These are phyloP conservation scores for Dicaeum eximium DNA, from an alignment of 2,113 vertebrate species.

Conservation along the genomic window DNA sequence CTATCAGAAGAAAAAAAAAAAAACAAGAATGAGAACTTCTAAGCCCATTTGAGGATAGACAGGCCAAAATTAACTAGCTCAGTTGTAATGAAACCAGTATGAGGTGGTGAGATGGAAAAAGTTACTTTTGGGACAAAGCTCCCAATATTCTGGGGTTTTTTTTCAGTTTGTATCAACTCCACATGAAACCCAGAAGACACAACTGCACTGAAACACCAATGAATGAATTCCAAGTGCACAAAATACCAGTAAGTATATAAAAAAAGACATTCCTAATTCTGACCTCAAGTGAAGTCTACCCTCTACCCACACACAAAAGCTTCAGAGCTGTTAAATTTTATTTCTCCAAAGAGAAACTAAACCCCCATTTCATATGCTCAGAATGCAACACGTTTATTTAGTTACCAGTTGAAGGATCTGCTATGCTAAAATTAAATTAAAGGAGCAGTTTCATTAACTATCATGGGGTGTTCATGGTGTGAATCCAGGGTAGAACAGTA, in stretches of 20 bases:
- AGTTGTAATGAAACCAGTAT: not conserved
- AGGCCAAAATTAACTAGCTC: not conserved
- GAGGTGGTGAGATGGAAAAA: not conserved
- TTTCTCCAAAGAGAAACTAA: not conserved
- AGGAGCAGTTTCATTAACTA: not conserved
- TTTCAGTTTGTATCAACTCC: not conserved
- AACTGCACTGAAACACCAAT: not conserved
- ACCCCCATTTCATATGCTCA: not conserved
- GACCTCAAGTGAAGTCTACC: slow-evolving; percentile 27
- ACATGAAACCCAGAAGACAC: not conserved
- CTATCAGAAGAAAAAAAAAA: not conserved
- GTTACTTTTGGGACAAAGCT: not conserved
- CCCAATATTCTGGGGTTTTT: not conserved
- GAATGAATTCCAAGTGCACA: not conserved
- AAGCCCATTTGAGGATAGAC: not conserved
- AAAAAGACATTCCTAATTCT: slow-evolving; percentile 41
- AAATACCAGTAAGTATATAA: not conserved
- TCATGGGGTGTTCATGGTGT: not conserved
- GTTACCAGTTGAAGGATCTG: not conserved
- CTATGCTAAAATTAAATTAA: not conserved
- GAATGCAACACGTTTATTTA: not conserved
- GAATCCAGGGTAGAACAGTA: not conserved
- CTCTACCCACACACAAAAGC: not conserved
- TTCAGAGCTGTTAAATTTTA: not conserved
- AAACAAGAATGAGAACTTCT: not conserved